These are phyloP conservation scores for Eurosta solidaginis DNA, from an alignment of 1,140 invertebrate species.

Conservation along the genomic window DNA sequence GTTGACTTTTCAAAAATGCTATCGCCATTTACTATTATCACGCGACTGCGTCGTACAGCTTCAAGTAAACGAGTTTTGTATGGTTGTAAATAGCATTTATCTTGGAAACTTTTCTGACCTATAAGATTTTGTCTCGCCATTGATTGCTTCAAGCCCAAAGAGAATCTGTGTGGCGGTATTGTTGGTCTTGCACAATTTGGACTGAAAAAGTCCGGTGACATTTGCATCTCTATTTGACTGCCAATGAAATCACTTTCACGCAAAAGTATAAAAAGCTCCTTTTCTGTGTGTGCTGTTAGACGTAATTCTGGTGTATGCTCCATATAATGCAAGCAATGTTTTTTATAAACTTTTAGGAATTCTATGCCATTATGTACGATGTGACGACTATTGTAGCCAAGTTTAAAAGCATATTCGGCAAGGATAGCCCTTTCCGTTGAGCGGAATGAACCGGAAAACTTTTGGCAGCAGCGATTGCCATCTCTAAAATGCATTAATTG, in stretches of 20 bases:
- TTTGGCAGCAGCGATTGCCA: conserved; percentile 48
- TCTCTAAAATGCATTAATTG: conserved; percentile 48
- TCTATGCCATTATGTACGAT: conserved; percentile 34
- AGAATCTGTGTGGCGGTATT: conserved; percentile 30
- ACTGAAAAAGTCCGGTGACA: neutral
- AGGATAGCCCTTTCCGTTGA: conserved; percentile 35
- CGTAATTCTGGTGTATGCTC: conserved; percentile 39
- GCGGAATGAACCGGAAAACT: conserved; percentile 44
- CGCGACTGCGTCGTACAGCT: conserved; percentile 36
- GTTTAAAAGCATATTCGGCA: conserved; percentile 13
- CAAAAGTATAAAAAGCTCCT: conserved; percentile 39
- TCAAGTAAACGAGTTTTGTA: conserved; percentile 33
- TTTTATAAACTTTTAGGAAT: conserved; percentile 44
- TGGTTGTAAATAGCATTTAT: neutral
- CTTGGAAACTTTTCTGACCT: conserved; percentile 31
- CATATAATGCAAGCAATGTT: conserved; percentile 43
- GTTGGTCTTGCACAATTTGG: conserved; percentile 9
- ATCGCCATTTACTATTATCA: conserved; percentile 42
- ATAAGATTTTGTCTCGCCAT: conserved; percentile 27
- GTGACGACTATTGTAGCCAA: conserved; percentile 39
- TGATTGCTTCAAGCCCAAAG: conserved; percentile 21
- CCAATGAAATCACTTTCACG: neutral
- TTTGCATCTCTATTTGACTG: conserved; percentile 33
- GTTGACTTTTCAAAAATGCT: conserved; percentile 43
- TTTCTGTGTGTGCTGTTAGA: conserved; percentile 21